These are phyloP conservation scores for Myiagra hebetior DNA, from an alignment of 2,113 vertebrate species.

Conservation along the genomic window DNA sequence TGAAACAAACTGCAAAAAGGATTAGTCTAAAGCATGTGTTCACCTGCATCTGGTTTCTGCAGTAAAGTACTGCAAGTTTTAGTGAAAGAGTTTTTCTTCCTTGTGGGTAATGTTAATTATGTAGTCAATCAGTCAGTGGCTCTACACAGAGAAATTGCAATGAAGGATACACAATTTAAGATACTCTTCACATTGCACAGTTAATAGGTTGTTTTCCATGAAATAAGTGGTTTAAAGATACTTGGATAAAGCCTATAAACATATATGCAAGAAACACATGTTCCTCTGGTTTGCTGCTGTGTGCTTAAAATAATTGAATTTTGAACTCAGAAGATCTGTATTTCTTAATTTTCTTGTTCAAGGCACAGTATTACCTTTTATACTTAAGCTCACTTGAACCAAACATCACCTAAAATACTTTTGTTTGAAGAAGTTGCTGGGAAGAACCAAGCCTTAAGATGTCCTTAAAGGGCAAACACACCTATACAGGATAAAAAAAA, in stretches of 20 bases:
- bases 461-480: neutral
- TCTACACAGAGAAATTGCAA: neutral
- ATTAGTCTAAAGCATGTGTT: neutral
- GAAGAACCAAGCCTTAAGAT: neutral
- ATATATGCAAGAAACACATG: rapidly evolving
- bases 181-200: neutral
- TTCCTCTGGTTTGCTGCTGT: neutral
- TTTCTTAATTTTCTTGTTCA: neutral
- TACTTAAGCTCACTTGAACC: neutral
- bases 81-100: neutral
- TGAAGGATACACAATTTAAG: neutral
- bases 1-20: neutral
- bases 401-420: neutral
- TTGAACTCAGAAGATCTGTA: neutral
- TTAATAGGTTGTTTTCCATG: neutral
- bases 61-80: neutral
- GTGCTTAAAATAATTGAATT: neutral
- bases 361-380: neutral
- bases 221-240: neutral
- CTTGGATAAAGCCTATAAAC: neutral
- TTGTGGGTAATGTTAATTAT: neutral
- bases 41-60: neutral
- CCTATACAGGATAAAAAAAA: neutral
- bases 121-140: neutral
- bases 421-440: neutral